A percentile compares a stretch with the other conserved stretches of the same genome.
phyloP scores from a whole-genome alignment of 2,888 invertebrate species.

The Coenonympha arcania region DNA sequence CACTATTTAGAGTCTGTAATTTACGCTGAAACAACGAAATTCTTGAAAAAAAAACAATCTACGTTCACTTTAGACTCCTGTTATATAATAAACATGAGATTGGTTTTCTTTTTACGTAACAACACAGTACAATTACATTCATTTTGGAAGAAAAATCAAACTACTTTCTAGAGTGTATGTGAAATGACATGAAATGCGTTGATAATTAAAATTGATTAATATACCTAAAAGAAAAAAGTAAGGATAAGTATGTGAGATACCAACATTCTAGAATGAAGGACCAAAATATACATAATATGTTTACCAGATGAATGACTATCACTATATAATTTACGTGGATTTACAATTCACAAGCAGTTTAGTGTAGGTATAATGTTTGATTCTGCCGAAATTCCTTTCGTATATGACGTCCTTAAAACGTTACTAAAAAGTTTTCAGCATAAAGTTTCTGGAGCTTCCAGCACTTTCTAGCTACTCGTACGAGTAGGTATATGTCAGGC shows the following conservation, averaged over 20 bases:
- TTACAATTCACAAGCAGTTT: not conserved
- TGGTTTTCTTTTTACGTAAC: constrained; percentile 25
- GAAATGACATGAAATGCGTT: too few relatives aligned
- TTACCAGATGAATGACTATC: not conserved
- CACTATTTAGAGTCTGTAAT: too few relatives aligned
- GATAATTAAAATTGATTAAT: too few relatives aligned
- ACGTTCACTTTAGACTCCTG: not conserved
- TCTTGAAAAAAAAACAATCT: too few relatives aligned
- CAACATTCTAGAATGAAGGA: not conserved
- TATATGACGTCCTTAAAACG: too few relatives aligned
- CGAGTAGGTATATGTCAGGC: too few relatives aligned
- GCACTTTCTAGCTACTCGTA: too few relatives aligned
- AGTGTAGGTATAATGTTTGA: not conserved
- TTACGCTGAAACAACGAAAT: too few relatives aligned
- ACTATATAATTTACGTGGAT: not conserved
- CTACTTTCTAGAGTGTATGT: not conserved
- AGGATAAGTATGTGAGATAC: not conserved
- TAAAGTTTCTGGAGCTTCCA: too few relatives aligned
- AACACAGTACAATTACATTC: constrained; percentile 11
- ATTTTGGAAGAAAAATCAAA: not conserved
- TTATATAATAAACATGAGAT: constrained; percentile 23
- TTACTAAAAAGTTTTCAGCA: too few relatives aligned
- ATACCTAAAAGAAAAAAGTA: too few relatives aligned
- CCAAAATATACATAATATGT: not conserved
- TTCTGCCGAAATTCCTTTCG: too few relatives aligned